Base-by-base conservation (phyloP, 2,888 invertebrate species). In the Ophion ellenae region DNA sequence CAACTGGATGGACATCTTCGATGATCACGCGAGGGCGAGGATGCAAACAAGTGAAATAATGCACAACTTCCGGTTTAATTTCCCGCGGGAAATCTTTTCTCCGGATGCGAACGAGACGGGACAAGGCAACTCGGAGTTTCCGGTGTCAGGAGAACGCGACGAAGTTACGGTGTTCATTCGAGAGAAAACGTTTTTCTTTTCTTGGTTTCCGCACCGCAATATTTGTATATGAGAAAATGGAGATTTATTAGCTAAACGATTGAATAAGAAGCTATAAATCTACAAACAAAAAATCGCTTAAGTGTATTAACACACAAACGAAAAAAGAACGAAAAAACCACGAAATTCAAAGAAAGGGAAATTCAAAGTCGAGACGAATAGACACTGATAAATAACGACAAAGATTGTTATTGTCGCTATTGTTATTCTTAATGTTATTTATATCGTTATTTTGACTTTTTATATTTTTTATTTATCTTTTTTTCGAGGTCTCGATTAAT, bases 31-130 rank as follows among this genome's bases (percentile, higher is more conserved):
- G 14, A 5, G 28, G 36, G 57, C 53, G 75, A 71, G 57, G 66
- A 80, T 69, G 79, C 75, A 81, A 81, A 75, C 69, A 45, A 75
- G 69, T 20, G 66, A 81, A 74, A 74, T 59, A 66, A 74, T 45
- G 24, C 45, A 70, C 53, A 17, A 47, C 71, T 79, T 80, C 76
- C 83, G 67, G 75, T 66, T 66, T 83, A 64, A 86, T 86, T 86
- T 86, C 86, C 86, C 86, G 61, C 74, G 83, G 83, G 86, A 83
- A 86, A 83, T 86, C 81, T 81, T 81, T 81, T 53, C 59, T 36
- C 32, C 40, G 73, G 2, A 77, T 45, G 36, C 24, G 45, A 63
- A 40, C 53, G 59, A 7, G 66, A 59, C 11, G 66, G 47, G 53
- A 79, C 82, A 70, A 74, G 77, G 69, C 53, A 64, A 45, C 76